Evolutionary conservation across 2,113 vertebrate genomes (phyloP).

Genomic region (Syngnathus floridae): DNA sequence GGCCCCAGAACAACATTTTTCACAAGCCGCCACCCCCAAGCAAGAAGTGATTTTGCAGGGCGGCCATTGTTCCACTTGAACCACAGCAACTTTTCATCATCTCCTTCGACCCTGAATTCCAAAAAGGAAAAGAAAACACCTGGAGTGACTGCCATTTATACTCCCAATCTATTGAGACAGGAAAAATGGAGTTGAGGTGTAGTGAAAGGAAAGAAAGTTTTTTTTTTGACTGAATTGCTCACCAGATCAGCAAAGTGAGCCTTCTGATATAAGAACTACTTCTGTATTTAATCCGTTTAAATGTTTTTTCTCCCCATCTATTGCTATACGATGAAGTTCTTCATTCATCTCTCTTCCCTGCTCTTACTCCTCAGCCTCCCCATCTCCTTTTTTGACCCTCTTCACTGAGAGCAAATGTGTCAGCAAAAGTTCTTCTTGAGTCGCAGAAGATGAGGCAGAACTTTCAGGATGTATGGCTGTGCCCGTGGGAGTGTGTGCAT

Average conservation of each 20-base stretch:
- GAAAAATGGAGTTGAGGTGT: slow-evolving; percentile 49
- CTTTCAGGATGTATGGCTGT: slow-evolving; percentile 17
- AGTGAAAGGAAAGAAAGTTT: slow-evolving; percentile 32
- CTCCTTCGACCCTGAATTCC: slow-evolving; percentile 54
- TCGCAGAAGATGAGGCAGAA: slow-evolving; percentile 32
- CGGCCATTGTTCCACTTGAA: slow-evolving; percentile 75
- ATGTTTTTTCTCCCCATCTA: slow-evolving; percentile 39
- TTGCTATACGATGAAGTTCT: slow-evolving; percentile 40
- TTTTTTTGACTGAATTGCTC: slow-evolving; percentile 62
- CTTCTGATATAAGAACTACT: slow-evolving; percentile 69
- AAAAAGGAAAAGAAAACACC: slow-evolving; percentile 54
- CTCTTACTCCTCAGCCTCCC: slow-evolving; percentile 22
- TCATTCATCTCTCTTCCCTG: slow-evolving; percentile 36
- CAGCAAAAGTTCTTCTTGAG: slow-evolving; percentile 60
- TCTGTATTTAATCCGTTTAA: slow-evolving; percentile 72
- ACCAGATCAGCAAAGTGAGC: slow-evolving; percentile 67
- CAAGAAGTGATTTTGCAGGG: slow-evolving; percentile 58
- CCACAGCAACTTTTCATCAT: slow-evolving; percentile 72
- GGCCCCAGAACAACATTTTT: slow-evolving; percentile 77
- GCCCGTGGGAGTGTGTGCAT: background rate
- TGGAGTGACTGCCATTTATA: slow-evolving; percentile 62
- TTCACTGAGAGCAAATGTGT: slow-evolving; percentile 41
- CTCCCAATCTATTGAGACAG: slow-evolving; percentile 55
- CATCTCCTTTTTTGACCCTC: slow-evolving; percentile 13
- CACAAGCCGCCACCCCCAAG: slow-evolving; percentile 75